phyloP scores from a whole-genome alignment of 2,113 vertebrate genomes.

The Festucalex cinctus region DNA sequence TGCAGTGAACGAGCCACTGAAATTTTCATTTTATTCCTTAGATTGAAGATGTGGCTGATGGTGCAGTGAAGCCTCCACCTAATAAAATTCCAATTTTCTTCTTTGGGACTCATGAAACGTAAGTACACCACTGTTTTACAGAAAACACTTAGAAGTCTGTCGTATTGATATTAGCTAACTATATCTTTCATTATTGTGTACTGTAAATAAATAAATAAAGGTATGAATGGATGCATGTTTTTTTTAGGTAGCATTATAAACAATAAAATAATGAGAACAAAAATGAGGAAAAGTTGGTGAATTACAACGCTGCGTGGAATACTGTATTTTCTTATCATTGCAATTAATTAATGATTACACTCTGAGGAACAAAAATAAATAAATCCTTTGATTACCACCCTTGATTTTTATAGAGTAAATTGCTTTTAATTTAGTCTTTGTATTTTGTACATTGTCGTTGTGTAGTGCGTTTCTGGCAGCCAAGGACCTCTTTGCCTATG shows the following conservation, averaged over 20 bases:
- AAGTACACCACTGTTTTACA: constrained; percentile 61
- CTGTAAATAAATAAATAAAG: no score
- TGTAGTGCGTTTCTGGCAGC: constrained; percentile 90
- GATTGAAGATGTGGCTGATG: constrained; percentile 96
- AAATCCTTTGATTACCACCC: not conserved
- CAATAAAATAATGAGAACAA: no score
- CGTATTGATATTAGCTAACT: no score
- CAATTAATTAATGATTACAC: not conserved
- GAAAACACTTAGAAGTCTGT: not conserved
- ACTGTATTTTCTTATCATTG: no score
- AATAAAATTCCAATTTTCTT: constrained; percentile 99
- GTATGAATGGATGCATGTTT: no score
- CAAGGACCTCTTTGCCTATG: constrained; percentile 94
- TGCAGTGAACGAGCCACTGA: not conserved
- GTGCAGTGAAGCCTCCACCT: constrained; percentile 94
- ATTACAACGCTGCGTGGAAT: no score
- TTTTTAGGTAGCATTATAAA: no score
- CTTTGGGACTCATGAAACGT: constrained; percentile 98
- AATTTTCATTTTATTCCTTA: constrained; percentile 30
- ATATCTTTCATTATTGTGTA: no score
- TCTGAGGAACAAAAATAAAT: not conserved
- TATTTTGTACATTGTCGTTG: constrained; percentile 2
- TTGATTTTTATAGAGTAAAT: not conserved
- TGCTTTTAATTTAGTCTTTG: not conserved
- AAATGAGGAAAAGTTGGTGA: no score